These are phyloP conservation scores for Drosophila paulistorum DNA, from an alignment of 1,140 invertebrate species.

Conservation along the genomic window DNA sequence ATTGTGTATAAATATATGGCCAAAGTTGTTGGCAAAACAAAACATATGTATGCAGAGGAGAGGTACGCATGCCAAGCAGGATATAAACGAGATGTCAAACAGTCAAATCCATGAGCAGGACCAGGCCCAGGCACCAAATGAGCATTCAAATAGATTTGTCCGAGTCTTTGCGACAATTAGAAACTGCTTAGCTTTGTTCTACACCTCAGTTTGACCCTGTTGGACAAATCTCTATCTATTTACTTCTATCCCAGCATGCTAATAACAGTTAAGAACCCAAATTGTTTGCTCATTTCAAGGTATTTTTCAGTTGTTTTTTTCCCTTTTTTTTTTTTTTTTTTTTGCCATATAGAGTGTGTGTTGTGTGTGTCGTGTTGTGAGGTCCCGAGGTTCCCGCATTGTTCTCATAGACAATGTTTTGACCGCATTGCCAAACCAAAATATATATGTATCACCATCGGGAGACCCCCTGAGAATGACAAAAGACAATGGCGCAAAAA, in stretches of 20 bases:
- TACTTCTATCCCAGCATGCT: conserved; percentile 60
- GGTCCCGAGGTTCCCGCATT: conserved; percentile 63
- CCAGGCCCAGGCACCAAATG: not conserved
- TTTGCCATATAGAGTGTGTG: not conserved
- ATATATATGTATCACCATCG: conserved; percentile 14
- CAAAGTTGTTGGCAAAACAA: conserved; percentile 28
- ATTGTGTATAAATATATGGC: conserved; percentile 78
- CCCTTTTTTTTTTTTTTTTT: too few species aligned
- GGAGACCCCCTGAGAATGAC: conserved; percentile 30
- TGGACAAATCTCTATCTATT: conserved; percentile 26
- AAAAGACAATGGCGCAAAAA: conserved; percentile 28
- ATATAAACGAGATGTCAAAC: not conserved
- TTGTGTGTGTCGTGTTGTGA: conserved; percentile 49
- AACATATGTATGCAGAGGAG: not conserved
- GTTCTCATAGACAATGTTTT: conserved; percentile 75
- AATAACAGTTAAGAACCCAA: conserved; percentile 74
- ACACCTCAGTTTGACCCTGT: conserved; percentile 7
- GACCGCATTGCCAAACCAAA: conserved; percentile 79
- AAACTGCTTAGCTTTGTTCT: conserved; percentile 69
- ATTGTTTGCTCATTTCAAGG: conserved; percentile 77
- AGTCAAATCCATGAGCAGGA: not conserved
- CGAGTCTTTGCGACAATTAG: conserved; percentile 63
- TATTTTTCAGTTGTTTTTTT: conserved; percentile 49
- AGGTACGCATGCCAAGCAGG: not conserved
- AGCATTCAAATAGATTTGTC: conserved; percentile 11